Base-by-base conservation (phyloP, 2,797 vertebrate species). In the Peromyscus attwateri region DNA sequence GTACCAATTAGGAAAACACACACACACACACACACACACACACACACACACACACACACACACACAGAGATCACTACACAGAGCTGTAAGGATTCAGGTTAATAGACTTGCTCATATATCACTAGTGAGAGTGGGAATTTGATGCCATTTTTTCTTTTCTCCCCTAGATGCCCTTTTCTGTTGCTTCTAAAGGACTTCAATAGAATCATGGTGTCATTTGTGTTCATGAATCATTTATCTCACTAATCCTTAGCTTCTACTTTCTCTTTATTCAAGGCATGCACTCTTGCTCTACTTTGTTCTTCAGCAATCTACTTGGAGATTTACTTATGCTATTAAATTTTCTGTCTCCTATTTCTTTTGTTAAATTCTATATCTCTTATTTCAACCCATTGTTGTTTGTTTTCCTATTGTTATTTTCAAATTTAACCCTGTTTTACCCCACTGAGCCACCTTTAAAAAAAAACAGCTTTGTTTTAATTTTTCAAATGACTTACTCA, bases 241-340 rank as follows among this genome's bases (percentile, higher is more conserved):
- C 43, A 82, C 10, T 77, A 84, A 10, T 46, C 31, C 0, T 43
- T 43, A n/a, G 55, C 31, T 52, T 95, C 55, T 88, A 66, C 49
- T 77, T 96, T 64, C 66, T 76, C 62, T 79, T 93, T 76, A 29
- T 71, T 57, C 10, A 91, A 34, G 77, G 89, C 4, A 46, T 89
- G 62, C 84, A 66, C 70, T 34, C 90, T 52, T 52, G 1, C 25
- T 82, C 14, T 5, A 40, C 9, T 25, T 84, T 80, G 52, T 55
- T 62, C 70, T 70, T 37, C 37, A 40, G n/a, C 23, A 7, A n/a
- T 89, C 10, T 12, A 55, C 23, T 40, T 94, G 34, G 16, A 71
- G 27, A 49, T 87, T 87, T n/a, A 87, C 37, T 80, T 19, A 9
- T 77, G 27, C 16, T 85, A n/a, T 87, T 70, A 34, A 64, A 77